Conservation (phyloP, 2,113 vertebrate genomes). For the Saguinus imperator region DNA sequence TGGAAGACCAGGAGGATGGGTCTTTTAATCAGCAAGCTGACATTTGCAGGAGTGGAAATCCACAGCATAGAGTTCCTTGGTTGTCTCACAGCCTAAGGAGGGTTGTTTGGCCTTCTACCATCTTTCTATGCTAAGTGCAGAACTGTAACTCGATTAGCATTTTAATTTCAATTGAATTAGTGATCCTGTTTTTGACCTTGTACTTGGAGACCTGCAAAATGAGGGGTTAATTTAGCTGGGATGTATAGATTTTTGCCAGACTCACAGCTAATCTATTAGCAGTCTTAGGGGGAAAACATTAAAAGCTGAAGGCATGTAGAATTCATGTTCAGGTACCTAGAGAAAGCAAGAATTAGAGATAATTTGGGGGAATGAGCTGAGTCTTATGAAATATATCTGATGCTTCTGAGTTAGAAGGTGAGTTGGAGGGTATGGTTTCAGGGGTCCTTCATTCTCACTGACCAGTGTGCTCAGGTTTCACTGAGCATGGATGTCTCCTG, state of each 20-base stretch:
- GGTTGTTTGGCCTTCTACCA: background rate
- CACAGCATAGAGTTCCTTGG: background rate
- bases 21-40: background rate
- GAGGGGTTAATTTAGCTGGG: background rate
- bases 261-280: background rate
- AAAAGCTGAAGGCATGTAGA: background rate
- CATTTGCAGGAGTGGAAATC: background rate
- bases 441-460: background rate
- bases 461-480: background rate
- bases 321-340: background rate
- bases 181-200: slow-evolving; percentile 18
- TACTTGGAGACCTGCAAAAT: background rate
- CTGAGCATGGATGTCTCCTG: background rate
- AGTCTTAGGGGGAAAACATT: background rate
- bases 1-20: background rate
- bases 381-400: background rate
- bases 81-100: background rate
- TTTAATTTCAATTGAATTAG: slow-evolving; percentile 55
- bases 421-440: background rate
- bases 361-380: background rate
- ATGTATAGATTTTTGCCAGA: background rate
- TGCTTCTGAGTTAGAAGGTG: background rate
- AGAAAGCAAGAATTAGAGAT: slow-evolving; percentile 8
- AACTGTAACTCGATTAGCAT: slow-evolving; percentile 6
- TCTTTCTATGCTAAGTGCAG: background rate